Base-by-base conservation (phyloP, 1,140 invertebrate species). In the Drosophila jambulina region DNA sequence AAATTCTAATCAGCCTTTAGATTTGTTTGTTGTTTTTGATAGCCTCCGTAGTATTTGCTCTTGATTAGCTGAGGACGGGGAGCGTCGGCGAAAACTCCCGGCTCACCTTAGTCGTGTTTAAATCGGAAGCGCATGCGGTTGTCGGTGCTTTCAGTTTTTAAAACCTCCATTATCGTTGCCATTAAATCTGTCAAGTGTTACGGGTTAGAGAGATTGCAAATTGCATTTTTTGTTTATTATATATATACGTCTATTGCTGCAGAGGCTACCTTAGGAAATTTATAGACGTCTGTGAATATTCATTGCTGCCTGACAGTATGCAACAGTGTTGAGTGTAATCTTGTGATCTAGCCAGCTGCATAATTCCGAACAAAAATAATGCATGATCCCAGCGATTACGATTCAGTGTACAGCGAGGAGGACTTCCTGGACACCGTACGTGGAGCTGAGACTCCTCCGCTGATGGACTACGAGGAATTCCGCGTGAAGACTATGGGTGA, bases 1-100 rank as follows among this genome's bases (percentile, higher is more conserved):
- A 81, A 78, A 88, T 87, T 87, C 84, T 87, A 88, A 88, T 88
- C 84, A 90, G 84, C 29, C 43, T 71, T 65, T 67, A 82, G 59
- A 87, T 65, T 86, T 86, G 81, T 60, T 75, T 78, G 54, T 79
- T 72, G 68, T 72, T 72, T 71, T 32, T 82, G 84, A 77, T 82
- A 88, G 84, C 84, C 84, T 65, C 77, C 72, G 59, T 83, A 83
- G 51, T 88, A 84, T 84, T 88, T 88, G 69, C 64, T 46, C 62
- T 80, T 84, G 84, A 87, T 88, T 87, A 84, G 85, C 79, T 65
- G 69, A 72, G 64, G 53, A 67, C 36, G 38, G 17, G 21, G 57
- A 43, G 59, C 23, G 29, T 32, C 38, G 25, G 36, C 38, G 17
- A 45, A 53, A 45, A 64, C 58, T 36, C 54, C 62, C 42, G 59